phyloP scores from a whole-genome alignment of 2,113 vertebrate species.

The Pyxicephalus adspersus region DNA sequence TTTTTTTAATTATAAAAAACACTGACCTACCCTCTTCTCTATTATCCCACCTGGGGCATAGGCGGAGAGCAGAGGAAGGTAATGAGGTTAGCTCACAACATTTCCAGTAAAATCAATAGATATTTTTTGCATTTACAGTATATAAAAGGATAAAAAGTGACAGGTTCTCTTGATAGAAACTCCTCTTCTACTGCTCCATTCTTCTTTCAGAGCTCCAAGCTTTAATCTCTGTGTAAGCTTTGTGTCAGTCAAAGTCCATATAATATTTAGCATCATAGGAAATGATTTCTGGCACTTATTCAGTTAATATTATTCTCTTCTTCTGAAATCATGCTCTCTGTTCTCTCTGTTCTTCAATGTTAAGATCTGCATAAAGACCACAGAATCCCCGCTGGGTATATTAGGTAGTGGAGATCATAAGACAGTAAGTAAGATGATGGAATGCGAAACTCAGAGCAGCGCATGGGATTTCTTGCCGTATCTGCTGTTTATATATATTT shows the following conservation, averaged over 20 bases:
- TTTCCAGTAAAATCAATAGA: too few relatives aligned
- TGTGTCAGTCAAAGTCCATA: too few relatives aligned
- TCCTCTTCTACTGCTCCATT: too few relatives aligned
- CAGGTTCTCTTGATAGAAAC: background rate
- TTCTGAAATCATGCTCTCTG: background rate
- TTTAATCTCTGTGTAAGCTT: too few relatives aligned
- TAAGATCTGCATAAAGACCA: background rate
- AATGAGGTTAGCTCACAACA: too few relatives aligned
- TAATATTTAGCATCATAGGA: background rate
- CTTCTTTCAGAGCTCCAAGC: too few relatives aligned
- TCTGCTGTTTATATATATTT: constrained; percentile 15
- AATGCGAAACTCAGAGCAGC: constrained; percentile 7
- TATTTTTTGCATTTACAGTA: background rate
- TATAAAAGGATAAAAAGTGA: background rate
- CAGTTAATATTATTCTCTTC: background rate
- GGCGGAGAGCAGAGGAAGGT: too few relatives aligned
- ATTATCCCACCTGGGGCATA: too few relatives aligned
- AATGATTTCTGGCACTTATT: background rate
- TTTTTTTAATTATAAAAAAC: too few relatives aligned
- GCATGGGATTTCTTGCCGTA: background rate
- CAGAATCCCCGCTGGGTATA: background rate
- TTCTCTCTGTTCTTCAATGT: background rate
- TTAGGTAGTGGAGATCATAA: constrained; percentile 7
- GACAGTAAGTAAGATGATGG: background rate
- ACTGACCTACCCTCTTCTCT: too few relatives aligned